Evolutionary conservation across 35 echinoderm and acorn worm species (phyloP).

Genomic region (Apostichopus japonicus): DNA sequence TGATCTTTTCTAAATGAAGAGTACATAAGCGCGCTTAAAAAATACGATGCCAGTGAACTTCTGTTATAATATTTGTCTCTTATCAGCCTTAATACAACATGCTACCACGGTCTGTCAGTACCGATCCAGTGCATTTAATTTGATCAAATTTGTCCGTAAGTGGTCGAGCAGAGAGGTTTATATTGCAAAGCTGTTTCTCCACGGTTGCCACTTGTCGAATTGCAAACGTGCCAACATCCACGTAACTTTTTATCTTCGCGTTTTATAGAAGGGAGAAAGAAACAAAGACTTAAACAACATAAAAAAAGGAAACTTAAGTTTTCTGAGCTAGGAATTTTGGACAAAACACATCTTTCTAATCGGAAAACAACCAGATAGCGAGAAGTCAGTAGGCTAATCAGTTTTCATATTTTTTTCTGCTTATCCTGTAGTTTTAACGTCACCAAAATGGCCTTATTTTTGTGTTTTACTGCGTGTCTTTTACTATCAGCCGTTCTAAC

Average conservation of each 20-base stretch:
- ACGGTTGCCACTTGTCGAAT: slow-evolving; percentile 3
- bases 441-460: slow-evolving; percentile 50
- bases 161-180: slow-evolving; percentile 15
- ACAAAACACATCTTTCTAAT: background rate
- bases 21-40: slow-evolving; percentile 21
- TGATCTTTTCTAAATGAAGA: slow-evolving; percentile 20
- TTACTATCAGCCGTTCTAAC: slow-evolving; percentile 45
- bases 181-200: background rate
- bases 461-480: slow-evolving; percentile 41
- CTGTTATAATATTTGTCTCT: slow-evolving; percentile 18
- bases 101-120: slow-evolving; percentile 17
- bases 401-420: background rate
- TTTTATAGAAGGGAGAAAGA: background rate
- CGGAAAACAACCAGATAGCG: background rate
- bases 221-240: slow-evolving; percentile 5
- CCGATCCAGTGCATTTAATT: slow-evolving; percentile 1
- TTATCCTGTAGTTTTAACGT: background rate
- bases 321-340: background rate
- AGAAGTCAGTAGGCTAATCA: background rate
- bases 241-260: slow-evolving; percentile 19
- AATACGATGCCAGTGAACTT: slow-evolving; percentile 29
- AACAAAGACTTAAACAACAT: too few relatives aligned
- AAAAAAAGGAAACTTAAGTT: background rate
- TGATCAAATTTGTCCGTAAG: slow-evolving; percentile 40
- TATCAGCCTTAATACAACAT: slow-evolving; percentile 15